Evolutionary conservation across 2,113 vertebrate genomes (phyloP).

Genomic region (Myrmecophaga tridactyla): DNA sequence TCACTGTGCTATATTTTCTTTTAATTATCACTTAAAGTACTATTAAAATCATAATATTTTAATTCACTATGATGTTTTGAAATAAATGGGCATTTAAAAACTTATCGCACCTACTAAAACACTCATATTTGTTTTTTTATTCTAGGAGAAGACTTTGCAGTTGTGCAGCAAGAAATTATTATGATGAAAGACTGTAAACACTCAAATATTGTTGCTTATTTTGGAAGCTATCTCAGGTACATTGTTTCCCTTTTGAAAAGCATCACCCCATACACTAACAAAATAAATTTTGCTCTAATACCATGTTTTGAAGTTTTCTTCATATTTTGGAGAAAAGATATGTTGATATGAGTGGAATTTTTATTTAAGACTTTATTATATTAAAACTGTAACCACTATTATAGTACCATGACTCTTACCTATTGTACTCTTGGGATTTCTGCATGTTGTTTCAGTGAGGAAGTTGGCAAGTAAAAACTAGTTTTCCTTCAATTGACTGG

Average conservation of each 20-base stretch:
- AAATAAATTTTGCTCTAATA: constrained; percentile 25
- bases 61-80: constrained; percentile 6
- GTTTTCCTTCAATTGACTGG: not conserved
- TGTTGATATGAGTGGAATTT: constrained; percentile 42
- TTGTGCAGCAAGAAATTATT: constrained; percentile 99
- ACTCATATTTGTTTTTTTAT: constrained; percentile 71
- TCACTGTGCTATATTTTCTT: not conserved
- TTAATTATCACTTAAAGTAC: constrained; percentile 52
- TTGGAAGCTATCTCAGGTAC: constrained; percentile 99
- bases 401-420: not conserved
- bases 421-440: not conserved
- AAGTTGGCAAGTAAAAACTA: not conserved
- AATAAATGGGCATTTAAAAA: constrained; percentile 37
- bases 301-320: not conserved
- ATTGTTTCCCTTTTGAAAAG: constrained; percentile 62
- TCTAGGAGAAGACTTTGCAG: constrained; percentile 98
- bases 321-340: constrained; percentile 8
- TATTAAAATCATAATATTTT: not conserved
- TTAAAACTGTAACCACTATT: constrained; percentile 25
- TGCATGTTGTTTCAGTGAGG: constrained; percentile 5
- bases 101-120: constrained; percentile 59
- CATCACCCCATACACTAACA: not conserved
- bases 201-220: constrained; percentile 99
- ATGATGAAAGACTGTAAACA: constrained; percentile 99
- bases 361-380: constrained; percentile 21